Conservation (phyloP, 2,797 vertebrate genomes). For the Bradypus variegatus region DNA sequence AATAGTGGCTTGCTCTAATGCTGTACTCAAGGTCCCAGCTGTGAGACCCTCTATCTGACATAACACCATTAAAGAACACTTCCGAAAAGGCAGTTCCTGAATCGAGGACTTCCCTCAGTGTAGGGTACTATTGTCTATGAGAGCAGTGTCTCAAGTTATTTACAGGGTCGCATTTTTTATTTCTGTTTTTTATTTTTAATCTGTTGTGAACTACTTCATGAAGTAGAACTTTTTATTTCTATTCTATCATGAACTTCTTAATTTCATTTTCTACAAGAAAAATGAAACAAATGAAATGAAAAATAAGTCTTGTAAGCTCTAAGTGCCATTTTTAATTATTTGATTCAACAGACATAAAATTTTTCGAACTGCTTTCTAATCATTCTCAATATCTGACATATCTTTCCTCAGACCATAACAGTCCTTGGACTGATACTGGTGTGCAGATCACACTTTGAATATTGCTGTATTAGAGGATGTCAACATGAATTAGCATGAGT, state of each 20-base stretch:
- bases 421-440: neutral
- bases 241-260: neutral
- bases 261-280: neutral
- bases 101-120: too few species aligned
- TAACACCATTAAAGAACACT: neutral
- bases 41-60: too few species aligned
- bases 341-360: neutral
- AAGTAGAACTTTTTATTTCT: too few species aligned
- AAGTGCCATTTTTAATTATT: neutral
- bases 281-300: neutral
- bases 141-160: too few species aligned
- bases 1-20: neutral
- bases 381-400: neutral
- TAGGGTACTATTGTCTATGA: neutral
- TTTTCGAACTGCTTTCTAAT: neutral
- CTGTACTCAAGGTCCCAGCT: neutral
- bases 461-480: neutral
- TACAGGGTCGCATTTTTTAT: neutral
- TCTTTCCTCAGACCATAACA: neutral
- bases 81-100: neutral
- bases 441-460: neutral
- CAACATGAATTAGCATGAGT: neutral
- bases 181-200: neutral
- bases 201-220: neutral
- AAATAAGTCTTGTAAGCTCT: neutral